Base-by-base conservation (phyloP, 1,140 invertebrate genomes). In the Elymnias hypermnestra region DNA sequence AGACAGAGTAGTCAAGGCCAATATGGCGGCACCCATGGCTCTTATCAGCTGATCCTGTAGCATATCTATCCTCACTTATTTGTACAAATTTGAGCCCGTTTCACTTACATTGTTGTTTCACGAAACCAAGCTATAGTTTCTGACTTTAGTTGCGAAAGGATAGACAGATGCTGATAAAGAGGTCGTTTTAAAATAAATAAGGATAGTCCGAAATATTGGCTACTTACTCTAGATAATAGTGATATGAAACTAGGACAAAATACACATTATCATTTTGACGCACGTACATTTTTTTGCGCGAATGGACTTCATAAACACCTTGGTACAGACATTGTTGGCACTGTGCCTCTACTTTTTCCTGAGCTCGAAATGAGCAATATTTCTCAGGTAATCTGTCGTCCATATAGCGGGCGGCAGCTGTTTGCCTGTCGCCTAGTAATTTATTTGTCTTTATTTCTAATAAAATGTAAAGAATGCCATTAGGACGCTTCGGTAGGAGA, bases 351-450 rank as follows among this genome's bases (percentile, higher is more conserved):
- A 49, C 54, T 62, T 53, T 40, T 37, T 40, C 38, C 52, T 59
- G n/a, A n/a, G n/a, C n/a, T n/a, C n/a, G n/a, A n/a, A n/a, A 47
- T 36, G 33, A 39, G 44, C 33, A 22, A 47, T 56, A 62, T 58
- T 44, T 63, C 66, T 57, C 66, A 69, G 66, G 66, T 69, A 66
- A 61, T 66, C 49, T 54, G 51, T 60, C 62, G 53, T 47, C 37
- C 43, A 42, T 48, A 46, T 31, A 18, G 31, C 39, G 37, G 13
- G 23, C 8, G 41, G 44, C 55, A 62, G 56, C 52, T 67, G 52
- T 50, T 56, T 52, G 36, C 14, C 42, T 38, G 42, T 33, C 18
- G 29, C 13, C 18, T 23, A 17, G 41, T 57, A 49, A 49, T 57
- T 57, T 55, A 60, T 60, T 51, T 31, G 31, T 22, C 43, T 46